Evolutionary conservation across 2,888 invertebrate genomes (phyloP), one percentile per base, ranked within the genome.

Genomic region (Eupithecia abbreviata): DNA sequence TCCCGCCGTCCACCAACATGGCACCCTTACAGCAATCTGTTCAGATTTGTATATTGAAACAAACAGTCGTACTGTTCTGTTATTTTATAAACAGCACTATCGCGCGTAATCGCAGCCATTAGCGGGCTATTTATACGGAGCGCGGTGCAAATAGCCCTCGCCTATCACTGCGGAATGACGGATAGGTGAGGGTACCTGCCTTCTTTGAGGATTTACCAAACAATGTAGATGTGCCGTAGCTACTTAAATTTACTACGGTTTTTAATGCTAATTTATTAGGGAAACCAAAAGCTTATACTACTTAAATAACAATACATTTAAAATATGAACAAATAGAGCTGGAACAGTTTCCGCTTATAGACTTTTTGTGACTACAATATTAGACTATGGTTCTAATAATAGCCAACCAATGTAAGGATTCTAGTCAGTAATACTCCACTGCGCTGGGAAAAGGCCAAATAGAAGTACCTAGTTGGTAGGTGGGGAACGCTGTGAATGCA

Each of bases 71-170:
- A 42, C 71, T 71, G 68, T 68, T 69, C 74, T 71, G 58, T 62
- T 55, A 47, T 72, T 67, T 77, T 51, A 69, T 76, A 75, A 75
- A 77, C 74, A 77, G 47, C 5, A 49, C 30, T 71, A 62, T 62
- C 62, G 62, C 71, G 74, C 72, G 62, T 55, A 74, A 62, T 72
- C 47, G 55, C 30, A 73, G 55, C 77, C 70, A 77, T 77, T 77
- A 75, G 75, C 49, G 18, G 47, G 47, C 71, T 75, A 78, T 78
- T 78, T 76, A 73, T 75, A 78, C 71, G 45, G 41, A 58, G 30
- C 71, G 71, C 62, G 62, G 68, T 45, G 42, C 58, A 49, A 58
- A 67, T 47, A 42, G 51, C 49, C 30, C 65, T n/a, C 58, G 43
- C 41, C 68, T 18, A 62, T 42, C 45, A 74, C 42, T 74, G 62